Base-by-base conservation (phyloP, 2,113 vertebrate species). In the Delphinapterus leucas region DNA sequence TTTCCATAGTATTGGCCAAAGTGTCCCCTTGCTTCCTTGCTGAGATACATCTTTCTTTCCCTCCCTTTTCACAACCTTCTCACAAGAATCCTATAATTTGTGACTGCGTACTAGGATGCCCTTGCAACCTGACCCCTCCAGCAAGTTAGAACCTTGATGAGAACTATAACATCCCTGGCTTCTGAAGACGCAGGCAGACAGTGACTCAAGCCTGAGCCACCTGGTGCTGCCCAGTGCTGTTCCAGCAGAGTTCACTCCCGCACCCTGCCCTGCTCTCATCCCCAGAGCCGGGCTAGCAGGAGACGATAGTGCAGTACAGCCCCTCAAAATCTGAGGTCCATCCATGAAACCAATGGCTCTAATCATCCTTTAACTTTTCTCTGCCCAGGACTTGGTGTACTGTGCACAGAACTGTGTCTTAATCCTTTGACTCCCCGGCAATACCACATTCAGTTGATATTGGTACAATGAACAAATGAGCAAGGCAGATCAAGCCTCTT, bases 141-240 rank as follows among this genome's bases (percentile, higher is more conserved):
- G 76, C 55, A 70, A 55, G 44, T 61, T n/a, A 84, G 41, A 86
- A 33, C 33, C 47, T 67, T 77, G 61, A 63, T 36, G 21, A 96
- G 63, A 92, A 63, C 12, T 25, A 26, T 71, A 60, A 28, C 13
- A 38, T 10, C 44, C 38, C 49, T 38, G 33, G 41, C 38, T n/a
- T 86, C 68, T 58, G 36, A 91, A 76, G 53, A 55, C 81, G 68
- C 14, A 21, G 77, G 21, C 70, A 21, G 38, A 1, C 12, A 44
- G 67, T 38, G 33, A 80, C 73, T 36, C 14, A 18, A 60, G 58
- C 73, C 88, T 21, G 49, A 21, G 70, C 11, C 15, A 14, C 17
- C 12, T 4, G 8, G 8, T 21, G 58, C 71, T 13, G n/a, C 70
- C 73, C 67, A 63, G 41, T 38, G 68, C 49, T 83, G 7, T 38